Evolutionary conservation across 1,140 invertebrate genomes (phyloP).

Genomic region (Aradophagus sp.): DNA sequence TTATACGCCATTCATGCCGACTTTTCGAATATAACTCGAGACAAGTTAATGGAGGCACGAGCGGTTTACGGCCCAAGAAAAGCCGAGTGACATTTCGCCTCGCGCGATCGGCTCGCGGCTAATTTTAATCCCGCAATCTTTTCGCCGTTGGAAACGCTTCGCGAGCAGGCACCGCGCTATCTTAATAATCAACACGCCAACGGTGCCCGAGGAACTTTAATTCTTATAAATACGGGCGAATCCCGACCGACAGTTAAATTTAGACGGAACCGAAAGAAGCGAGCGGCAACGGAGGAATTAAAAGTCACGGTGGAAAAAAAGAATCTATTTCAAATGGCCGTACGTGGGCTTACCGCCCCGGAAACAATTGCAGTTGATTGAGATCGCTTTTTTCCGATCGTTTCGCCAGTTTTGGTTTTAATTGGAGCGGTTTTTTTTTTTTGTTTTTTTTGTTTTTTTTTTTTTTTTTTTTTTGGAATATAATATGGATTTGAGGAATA

Average conservation of each 20-base stretch:
- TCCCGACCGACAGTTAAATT: conserved; percentile 17
- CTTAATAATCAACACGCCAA: conserved; percentile 35
- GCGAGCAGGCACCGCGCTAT: conserved; percentile 28
- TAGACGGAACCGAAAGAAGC: not conserved
- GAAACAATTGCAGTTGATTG: conserved; percentile 25
- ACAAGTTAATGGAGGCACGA: not conserved
- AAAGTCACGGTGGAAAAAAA: too few species aligned
- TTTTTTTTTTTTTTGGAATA: too few species aligned
- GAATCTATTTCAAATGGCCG: too few species aligned
- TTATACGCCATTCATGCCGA: conserved; percentile 24
- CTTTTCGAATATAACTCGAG: conserved; percentile 20
- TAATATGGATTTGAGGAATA: not conserved
- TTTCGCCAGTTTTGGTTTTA: conserved; percentile 7
- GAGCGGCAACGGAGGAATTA: conserved; percentile 1
- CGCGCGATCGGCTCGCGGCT: conserved; percentile 17
- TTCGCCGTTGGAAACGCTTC: conserved; percentile 17
- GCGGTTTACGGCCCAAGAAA: conserved; percentile 15
- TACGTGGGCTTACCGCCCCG: too few species aligned
- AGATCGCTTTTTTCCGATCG: conserved; percentile 11
- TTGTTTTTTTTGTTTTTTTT: too few species aligned
- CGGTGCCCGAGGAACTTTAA: conserved; percentile 18
- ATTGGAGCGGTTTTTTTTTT: conserved; percentile 20
- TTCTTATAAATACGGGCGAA: conserved; percentile 29
- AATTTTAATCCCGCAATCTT: conserved; percentile 41
- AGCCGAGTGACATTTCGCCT: conserved; percentile 23